These are phyloP conservation scores for Aythya baeri DNA, from an alignment of 2,113 vertebrate species.

Conservation along the genomic window DNA sequence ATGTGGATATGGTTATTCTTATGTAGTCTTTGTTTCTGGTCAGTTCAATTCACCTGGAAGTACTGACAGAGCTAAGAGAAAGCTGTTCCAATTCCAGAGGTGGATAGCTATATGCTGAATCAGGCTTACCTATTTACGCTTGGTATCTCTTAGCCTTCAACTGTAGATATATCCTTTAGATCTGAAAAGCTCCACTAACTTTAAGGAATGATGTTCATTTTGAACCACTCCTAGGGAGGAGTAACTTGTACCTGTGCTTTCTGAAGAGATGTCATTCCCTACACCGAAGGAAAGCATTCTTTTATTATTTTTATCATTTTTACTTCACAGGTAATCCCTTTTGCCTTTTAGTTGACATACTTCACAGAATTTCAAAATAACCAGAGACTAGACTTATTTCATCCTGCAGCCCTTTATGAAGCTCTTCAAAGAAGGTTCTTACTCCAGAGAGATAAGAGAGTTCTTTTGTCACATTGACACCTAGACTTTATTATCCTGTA, in stretches of 20 bases:
- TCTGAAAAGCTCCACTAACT: background rate
- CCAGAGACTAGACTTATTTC: constrained; percentile 2
- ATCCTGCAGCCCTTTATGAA: background rate
- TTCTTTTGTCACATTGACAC: constrained; percentile 49
- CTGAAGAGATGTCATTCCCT: background rate
- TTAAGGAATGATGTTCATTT: background rate
- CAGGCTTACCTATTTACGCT: background rate
- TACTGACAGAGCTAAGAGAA: background rate
- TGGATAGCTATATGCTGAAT: background rate
- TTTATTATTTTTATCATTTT: background rate
- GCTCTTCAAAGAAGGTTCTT: constrained; percentile 55
- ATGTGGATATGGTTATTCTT: background rate
- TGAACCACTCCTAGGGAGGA: background rate
- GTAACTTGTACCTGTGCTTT: background rate
- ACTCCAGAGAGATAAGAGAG: constrained; percentile 42
- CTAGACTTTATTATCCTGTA: constrained; percentile 51
- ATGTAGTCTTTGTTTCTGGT: background rate
- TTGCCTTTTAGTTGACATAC: constrained; percentile 10
- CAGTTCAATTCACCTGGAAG: background rate
- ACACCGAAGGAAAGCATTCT: background rate
- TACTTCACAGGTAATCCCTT: constrained; percentile 33
- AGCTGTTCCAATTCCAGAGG: background rate
- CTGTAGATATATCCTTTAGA: background rate
- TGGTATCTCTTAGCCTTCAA: background rate
- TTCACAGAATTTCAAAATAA: constrained; percentile 44